Conservation (phyloP, 37 sponge, comb jelly and placozoan species). For the Spongilla lacustris region DNA sequence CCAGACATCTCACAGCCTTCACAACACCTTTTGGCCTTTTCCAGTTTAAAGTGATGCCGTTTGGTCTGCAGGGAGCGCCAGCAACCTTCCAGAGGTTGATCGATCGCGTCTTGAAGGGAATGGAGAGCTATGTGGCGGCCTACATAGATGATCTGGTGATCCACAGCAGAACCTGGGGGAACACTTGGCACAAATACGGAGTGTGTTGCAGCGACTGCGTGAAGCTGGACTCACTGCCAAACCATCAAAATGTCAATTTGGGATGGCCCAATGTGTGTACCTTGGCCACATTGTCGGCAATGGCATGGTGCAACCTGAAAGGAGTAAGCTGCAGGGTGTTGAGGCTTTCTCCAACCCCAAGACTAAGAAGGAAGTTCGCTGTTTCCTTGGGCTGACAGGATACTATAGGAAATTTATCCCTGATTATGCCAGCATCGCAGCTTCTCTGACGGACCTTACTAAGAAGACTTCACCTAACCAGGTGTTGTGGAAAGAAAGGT, state of each 20-base stretch:
- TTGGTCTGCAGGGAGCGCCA: slow-evolving; percentile 64
- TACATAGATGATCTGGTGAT: slow-evolving; percentile 55
- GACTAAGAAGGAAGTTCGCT: slow-evolving; percentile 55
- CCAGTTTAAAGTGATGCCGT: slow-evolving; percentile 70
- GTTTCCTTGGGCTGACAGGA: slow-evolving; percentile 60
- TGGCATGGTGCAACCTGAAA: slow-evolving; percentile 36
- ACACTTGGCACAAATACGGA: slow-evolving; percentile 29
- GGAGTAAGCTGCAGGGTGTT: slow-evolving; percentile 44
- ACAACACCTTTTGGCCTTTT: slow-evolving; percentile 55
- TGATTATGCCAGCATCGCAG: slow-evolving; percentile 24
- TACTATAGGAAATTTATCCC: slow-evolving; percentile 51
- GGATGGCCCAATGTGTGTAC: slow-evolving; percentile 23
- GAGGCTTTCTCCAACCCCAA: slow-evolving; percentile 7
- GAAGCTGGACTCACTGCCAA: slow-evolving; percentile 54
- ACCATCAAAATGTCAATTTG: slow-evolving; percentile 57
- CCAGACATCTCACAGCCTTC: slow-evolving; percentile 50
- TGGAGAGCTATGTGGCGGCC: slow-evolving; percentile 31
- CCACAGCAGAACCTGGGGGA: slow-evolving; percentile 43
- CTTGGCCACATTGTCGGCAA: slow-evolving; percentile 59
- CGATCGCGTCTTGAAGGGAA: slow-evolving; percentile 34
- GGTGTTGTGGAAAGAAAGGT: slow-evolving; percentile 30
- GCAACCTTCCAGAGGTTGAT: slow-evolving; percentile 75
- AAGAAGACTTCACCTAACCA: slow-evolving; percentile 20
- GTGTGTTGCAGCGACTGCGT: slow-evolving; percentile 21
- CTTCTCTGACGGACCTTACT: slow-evolving; percentile 43